Percentiles rank a stretch among this genome's conserved stretches.
Conservation (phyloP, 2,888 invertebrate species). For the Athalia circularis region DNA sequence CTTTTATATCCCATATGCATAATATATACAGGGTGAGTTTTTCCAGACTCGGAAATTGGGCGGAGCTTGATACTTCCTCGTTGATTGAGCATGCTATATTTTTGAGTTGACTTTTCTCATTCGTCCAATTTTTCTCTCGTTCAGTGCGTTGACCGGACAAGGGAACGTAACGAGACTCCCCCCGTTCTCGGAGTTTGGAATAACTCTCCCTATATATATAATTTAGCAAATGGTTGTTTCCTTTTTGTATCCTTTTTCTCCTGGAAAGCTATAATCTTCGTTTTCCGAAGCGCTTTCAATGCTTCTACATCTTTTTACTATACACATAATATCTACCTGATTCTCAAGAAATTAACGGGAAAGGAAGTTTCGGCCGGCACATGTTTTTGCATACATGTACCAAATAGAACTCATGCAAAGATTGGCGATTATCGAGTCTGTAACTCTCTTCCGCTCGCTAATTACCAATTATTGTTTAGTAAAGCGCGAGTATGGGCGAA, state of each 20-base stretch:
- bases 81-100: too few relatives aligned
- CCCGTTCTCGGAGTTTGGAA: too few relatives aligned
- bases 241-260: not conserved
- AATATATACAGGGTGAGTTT: too few relatives aligned
- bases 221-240: constrained; percentile 25
- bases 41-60: too few relatives aligned
- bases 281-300: too few relatives aligned
- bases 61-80: too few relatives aligned
- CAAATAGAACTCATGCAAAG: constrained; percentile 7
- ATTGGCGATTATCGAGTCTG: constrained; percentile 19
- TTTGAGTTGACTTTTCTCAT: too few relatives aligned
- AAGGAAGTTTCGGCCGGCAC: constrained; percentile 12
- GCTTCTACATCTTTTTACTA: not conserved
- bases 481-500: not conserved
- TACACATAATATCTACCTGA: not conserved
- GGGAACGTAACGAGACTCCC: too few relatives aligned
- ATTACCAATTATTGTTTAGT: constrained; percentile 35
- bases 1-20: constrained; percentile 14
- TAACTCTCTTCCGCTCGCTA: constrained; percentile 36
- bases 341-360: not conserved
- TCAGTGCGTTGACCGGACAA: too few relatives aligned
- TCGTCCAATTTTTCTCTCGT: too few relatives aligned
- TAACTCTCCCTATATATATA: not conserved
- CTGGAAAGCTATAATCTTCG: not conserved
- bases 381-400: not conserved